These are phyloP conservation scores for Thyatira batis DNA, from an alignment of 2,888 invertebrate species.

Conservation along the genomic window DNA sequence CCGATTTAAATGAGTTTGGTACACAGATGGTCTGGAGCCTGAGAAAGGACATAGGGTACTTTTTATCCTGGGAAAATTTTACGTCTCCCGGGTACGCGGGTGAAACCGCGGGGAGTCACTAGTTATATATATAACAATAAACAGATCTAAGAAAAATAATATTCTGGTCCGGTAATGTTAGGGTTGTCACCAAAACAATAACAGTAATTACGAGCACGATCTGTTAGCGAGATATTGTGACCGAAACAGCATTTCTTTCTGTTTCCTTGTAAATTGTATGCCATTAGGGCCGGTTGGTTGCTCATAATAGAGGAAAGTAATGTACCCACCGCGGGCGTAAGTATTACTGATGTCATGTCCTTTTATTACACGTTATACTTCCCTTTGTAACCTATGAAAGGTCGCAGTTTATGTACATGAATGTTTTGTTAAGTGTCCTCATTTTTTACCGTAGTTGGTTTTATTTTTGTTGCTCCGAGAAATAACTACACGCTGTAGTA, in stretches of 20 bases:
- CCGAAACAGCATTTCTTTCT: background rate
- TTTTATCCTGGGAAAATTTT: too few relatives aligned
- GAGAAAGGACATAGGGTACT: too few relatives aligned
- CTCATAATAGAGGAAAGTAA: background rate
- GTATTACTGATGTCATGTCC: background rate
- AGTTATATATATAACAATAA: too few relatives aligned
- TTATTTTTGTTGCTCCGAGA: too few relatives aligned
- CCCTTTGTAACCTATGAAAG: background rate
- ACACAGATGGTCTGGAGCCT: too few relatives aligned
- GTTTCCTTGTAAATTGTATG: background rate
- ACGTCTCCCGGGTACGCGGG: too few relatives aligned
- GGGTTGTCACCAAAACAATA: background rate
- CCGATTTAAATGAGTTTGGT: too few relatives aligned
- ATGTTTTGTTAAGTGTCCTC: background rate
- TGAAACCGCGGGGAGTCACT: too few relatives aligned
- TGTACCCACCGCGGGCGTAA: background rate
- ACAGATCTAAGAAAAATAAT: background rate
- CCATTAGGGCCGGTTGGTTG: background rate
- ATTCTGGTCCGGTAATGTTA: background rate
- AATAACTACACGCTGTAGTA: background rate
- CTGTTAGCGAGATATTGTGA: background rate
- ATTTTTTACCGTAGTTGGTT: background rate
- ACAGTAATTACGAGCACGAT: background rate
- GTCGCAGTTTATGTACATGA: background rate
- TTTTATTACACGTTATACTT: background rate